phyloP scores from a whole-genome alignment of 2,113 vertebrate species.

The Sterrhoptilus dennistouni region DNA sequence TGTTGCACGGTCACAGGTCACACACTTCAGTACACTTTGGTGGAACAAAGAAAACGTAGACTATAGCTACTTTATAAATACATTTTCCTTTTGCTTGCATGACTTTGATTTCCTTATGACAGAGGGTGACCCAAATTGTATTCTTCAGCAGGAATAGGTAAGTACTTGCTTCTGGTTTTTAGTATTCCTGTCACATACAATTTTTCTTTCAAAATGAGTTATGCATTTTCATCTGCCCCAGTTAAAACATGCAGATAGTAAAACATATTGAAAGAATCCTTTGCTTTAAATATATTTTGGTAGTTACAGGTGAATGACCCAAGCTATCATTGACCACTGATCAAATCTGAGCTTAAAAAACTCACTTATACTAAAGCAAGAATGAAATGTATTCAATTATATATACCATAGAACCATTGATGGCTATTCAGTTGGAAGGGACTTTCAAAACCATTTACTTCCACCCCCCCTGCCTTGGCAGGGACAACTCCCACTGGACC shows the following conservation, averaged over 20 bases:
- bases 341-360: background rate
- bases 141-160: background rate
- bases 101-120: background rate
- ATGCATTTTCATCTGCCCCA: background rate
- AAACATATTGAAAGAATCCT: background rate
- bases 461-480: background rate
- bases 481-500: background rate
- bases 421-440: background rate
- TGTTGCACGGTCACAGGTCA: background rate
- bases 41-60: background rate
- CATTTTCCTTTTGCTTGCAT: background rate
- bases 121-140: background rate
- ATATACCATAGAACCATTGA: background rate
- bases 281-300: background rate
- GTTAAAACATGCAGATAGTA: background rate
- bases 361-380: background rate
- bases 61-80: background rate
- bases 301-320: background rate
- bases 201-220: background rate
- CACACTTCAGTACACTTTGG: background rate
- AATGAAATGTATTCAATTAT: background rate
- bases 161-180: background rate
- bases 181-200: background rate
- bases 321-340: background rate
- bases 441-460: background rate